These are phyloP conservation scores for Callocephalon fimbriatum DNA, from an alignment of 2,113 vertebrate species.

Conservation along the genomic window DNA sequence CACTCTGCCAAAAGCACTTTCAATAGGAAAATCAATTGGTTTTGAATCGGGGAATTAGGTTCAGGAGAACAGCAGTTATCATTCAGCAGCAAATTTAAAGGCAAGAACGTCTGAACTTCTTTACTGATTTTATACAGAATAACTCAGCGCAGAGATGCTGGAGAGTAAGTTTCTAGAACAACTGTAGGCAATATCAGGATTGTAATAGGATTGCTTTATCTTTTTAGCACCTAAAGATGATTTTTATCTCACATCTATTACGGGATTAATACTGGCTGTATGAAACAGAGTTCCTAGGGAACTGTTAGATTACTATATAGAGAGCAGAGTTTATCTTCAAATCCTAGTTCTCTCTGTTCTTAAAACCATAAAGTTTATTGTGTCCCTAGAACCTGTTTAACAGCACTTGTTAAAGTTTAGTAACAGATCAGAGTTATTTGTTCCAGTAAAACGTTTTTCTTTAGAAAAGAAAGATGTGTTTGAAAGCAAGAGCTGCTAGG, in stretches of 20 bases:
- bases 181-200: not conserved
- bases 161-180: not conserved
- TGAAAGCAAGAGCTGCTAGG: not conserved
- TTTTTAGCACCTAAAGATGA: not conserved
- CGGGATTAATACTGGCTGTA: not conserved
- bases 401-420: not conserved
- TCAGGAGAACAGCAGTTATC: not conserved
- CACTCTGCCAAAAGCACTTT: not conserved
- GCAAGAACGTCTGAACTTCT: not conserved
- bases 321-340: slow-evolving; percentile 21
- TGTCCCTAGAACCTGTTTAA: not conserved
- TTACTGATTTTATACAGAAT: not conserved
- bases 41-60: not conserved
- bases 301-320: not conserved
- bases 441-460: not conserved
- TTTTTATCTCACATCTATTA: not conserved
- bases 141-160: rapidly evolving
- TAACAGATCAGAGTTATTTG: not conserved
- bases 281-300: not conserved
- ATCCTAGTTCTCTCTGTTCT: not conserved
- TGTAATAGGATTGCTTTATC: not conserved
- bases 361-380: not conserved
- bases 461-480: not conserved
- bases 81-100: not conserved
- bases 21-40: not conserved